A percentile compares a stretch with the other conserved stretches of the same genome.
phyloP scores from a whole-genome alignment of 2,888 invertebrate genomes.

The Meloe dianella region DNA sequence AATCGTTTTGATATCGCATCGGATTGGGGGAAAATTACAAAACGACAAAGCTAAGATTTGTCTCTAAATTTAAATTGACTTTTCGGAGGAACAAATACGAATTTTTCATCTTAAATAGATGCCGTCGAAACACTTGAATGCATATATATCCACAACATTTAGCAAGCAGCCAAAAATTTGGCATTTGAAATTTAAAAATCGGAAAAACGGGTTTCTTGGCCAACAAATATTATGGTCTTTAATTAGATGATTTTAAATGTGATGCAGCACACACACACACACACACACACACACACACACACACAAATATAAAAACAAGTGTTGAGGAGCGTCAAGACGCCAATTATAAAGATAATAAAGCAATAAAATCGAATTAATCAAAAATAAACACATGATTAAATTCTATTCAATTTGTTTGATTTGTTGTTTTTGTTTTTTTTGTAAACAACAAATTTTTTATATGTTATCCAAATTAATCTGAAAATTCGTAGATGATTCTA shows the following conservation, averaged over 20 bases:
- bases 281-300: neutral
- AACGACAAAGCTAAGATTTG: neutral
- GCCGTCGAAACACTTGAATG: slow-evolving; percentile 14
- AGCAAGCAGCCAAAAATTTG: slow-evolving; percentile 59
- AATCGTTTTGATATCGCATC: no score
- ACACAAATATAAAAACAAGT: neutral
- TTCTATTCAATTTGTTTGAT: no score
- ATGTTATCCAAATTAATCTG: no score
- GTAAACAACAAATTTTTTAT: no score
- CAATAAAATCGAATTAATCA: neutral
- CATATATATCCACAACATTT: neutral
- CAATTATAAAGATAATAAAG: neutral
- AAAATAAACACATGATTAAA: no score
- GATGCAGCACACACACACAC: neutral
- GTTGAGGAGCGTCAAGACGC: neutral
- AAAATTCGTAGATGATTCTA: no score
- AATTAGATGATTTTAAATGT: slow-evolving; percentile 44
- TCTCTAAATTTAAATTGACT: neutral
- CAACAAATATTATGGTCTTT: slow-evolving; percentile 41
- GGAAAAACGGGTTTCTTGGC: slow-evolving; percentile 24
- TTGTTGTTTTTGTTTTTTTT: no score
- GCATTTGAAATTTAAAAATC: slow-evolving; percentile 58
- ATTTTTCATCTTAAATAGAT: slow-evolving; percentile 1
- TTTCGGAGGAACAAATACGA: neutral
- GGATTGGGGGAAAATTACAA: no score